Percentiles rank a stretch among this genome's conserved stretches.
Evolutionary conservation across 1,140 invertebrate species (phyloP).

Genomic region (Solen grandis): DNA sequence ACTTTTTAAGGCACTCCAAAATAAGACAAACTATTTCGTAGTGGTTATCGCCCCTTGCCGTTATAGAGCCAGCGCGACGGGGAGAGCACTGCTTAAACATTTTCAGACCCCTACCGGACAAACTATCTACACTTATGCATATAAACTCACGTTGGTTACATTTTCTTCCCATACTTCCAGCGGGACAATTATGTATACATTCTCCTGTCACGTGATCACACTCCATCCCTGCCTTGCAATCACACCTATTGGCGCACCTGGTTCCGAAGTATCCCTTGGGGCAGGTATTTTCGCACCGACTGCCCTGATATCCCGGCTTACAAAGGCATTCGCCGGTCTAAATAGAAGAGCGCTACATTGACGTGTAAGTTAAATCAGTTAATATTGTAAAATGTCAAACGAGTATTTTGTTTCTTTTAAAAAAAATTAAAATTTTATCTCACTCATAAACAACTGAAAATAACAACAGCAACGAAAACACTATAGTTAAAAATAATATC

Average conservation of each 20-base stretch:
- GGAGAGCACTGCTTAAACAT: too few species aligned
- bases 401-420: too few species aligned
- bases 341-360: too few species aligned
- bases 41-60: too few species aligned
- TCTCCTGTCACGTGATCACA: constrained; percentile 93
- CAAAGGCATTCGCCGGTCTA: constrained; percentile 93
- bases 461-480: not conserved
- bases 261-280: constrained; percentile 78
- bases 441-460: not conserved
- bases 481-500: not conserved
- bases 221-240: constrained; percentile 81
- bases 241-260: constrained; percentile 77
- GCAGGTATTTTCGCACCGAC: constrained; percentile 72
- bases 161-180: constrained; percentile 90
- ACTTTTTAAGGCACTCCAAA: too few species aligned
- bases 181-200: constrained; percentile 89
- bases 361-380: not conserved
- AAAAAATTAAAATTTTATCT: not conserved
- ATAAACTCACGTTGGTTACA: constrained; percentile 86
- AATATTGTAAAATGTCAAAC: too few species aligned
- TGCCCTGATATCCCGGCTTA: constrained; percentile 85
- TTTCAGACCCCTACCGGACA: too few species aligned
- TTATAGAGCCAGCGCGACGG: too few species aligned
- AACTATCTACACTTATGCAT: too few species aligned
- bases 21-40: too few species aligned